Conservation (phyloP, 2,888 invertebrate species). For the Drosophila mayaguana region DNA sequence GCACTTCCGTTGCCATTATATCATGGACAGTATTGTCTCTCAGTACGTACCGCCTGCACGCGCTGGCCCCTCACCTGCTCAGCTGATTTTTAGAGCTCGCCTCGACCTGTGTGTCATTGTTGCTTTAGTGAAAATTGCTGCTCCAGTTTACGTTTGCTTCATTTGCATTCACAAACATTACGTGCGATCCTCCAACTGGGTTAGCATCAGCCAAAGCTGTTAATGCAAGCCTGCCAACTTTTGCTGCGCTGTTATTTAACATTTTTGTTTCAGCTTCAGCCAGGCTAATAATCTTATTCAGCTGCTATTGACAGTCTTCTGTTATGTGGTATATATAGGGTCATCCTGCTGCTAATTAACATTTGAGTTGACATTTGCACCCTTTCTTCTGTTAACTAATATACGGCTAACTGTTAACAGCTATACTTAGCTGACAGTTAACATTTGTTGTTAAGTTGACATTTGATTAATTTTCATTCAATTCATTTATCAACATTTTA, state of each 20-base stretch:
- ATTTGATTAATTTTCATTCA: not conserved
- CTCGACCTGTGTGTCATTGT: slow-evolving; percentile 52
- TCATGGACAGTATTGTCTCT: slow-evolving; percentile 68
- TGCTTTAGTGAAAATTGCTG: slow-evolving; percentile 47
- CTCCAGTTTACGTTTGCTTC: slow-evolving; percentile 45
- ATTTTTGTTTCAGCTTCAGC: not conserved
- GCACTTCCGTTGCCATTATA: slow-evolving; percentile 76
- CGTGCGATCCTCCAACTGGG: slow-evolving; percentile 10
- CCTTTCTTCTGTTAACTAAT: not conserved
- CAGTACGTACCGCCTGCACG: not conserved
- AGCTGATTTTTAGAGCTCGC: slow-evolving; percentile 48
- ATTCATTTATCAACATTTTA: not conserved
- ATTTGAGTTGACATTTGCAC: not conserved
- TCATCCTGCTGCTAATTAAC: not conserved
- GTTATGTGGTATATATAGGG: not conserved
- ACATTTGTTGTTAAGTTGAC: not conserved
- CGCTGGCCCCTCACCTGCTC: slow-evolving; percentile 4
- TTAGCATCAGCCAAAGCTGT: not conserved
- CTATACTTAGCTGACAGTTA: not conserved
- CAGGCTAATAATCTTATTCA: no score
- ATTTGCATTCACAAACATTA: slow-evolving; percentile 46
- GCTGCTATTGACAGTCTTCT: not conserved
- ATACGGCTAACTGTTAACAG: not conserved
- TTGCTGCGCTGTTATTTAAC: slow-evolving; percentile 21
- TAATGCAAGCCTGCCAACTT: slow-evolving; percentile 10